Percentiles rank a stretch among this genome's conserved stretches.
These are phyloP conservation scores for Mionectes macconnelli DNA, from an alignment of 2,113 vertebrate species.

Conservation along the genomic window DNA sequence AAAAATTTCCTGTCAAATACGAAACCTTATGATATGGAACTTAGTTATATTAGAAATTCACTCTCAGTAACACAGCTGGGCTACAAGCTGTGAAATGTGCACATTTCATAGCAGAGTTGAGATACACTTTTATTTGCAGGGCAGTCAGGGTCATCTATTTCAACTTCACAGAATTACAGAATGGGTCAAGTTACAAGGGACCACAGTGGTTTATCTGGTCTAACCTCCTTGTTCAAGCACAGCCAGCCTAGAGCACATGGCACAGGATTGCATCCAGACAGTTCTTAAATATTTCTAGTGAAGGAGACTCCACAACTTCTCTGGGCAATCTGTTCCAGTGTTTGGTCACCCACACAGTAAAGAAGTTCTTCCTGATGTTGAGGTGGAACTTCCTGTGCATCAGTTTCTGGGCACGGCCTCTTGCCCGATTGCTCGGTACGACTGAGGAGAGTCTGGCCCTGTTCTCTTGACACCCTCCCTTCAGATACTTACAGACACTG, in stretches of 20 bases:
- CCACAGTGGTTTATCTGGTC: not conserved
- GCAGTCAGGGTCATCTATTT: not conserved
- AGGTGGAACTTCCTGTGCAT: not conserved
- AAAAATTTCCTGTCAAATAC: not conserved
- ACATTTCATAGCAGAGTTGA: not conserved
- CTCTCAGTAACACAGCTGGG: not conserved
- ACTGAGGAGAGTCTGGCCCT: too few species aligned
- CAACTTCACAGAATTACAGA: not conserved
- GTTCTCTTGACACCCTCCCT: too few species aligned
- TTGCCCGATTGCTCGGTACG: too few species aligned
- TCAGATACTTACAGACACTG: too few species aligned
- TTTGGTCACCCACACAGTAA: not conserved
- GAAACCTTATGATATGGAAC: not conserved
- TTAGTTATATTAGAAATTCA: not conserved
- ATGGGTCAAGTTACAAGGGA: not conserved
- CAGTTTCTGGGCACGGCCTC: not conserved
- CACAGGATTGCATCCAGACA: not conserved
- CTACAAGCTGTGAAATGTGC: too few species aligned
- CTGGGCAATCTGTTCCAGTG: not conserved
- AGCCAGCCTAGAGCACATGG: not conserved
- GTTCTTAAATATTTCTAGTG: not conserved
- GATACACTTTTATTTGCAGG: not conserved
- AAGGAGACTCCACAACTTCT: not conserved
- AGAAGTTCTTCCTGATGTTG: not conserved
- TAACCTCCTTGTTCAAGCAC: not conserved